Evolutionary conservation across 2,113 vertebrate genomes (phyloP).

Genomic region (human): GRCh38 chr20:59813001-59813500

Average conservation of each 20-base stretch:
- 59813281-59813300: fast-evolving
- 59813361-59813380: fast-evolving
- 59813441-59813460: background rate
- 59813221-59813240: background rate
- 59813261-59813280: fast-evolving
- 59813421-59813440: background rate
- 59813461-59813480: fast-evolving
- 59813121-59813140: fast-evolving
- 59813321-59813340: background rate
- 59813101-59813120: fast-evolving
- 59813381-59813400: too few species aligned
- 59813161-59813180: fast-evolving
- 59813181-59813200: fast-evolving
- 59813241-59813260: fast-evolving
- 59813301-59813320: fast-evolving
- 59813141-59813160: background rate
- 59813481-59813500: fast-evolving
- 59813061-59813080: background rate
- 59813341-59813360: fast-evolving
- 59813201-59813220: fast-evolving
- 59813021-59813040: fast-evolving
- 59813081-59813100: fast-evolving
- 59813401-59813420: fast-evolving
- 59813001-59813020: fast-evolving
- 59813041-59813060: fast-evolving